Conservation (phyloP, 2,113 vertebrate species). For the Eleginops maclovinus region DNA sequence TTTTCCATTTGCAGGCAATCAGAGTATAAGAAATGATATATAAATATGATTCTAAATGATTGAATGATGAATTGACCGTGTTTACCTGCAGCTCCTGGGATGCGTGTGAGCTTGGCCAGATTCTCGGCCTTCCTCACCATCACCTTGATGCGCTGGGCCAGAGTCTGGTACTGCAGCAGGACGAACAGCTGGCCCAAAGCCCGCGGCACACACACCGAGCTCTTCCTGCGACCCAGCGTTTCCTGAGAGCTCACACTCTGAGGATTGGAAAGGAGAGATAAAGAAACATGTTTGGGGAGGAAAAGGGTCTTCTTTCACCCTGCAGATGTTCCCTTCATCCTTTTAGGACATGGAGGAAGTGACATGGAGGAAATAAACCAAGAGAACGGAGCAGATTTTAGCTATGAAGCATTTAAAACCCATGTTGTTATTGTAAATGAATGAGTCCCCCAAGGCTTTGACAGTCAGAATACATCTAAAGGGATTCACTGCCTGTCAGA, state of each 20-base stretch:
- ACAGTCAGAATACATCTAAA: constrained; percentile 1
- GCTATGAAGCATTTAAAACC: neutral
- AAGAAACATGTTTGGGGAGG: neutral
- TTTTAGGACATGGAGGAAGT: constrained; percentile 11
- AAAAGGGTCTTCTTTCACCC: constrained; percentile 20
- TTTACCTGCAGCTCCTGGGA: constrained; percentile 85
- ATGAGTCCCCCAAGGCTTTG: neutral
- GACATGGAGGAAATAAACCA: neutral
- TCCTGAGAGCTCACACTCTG: constrained; percentile 80
- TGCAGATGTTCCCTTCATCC: constrained; percentile 45
- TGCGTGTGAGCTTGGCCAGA: constrained; percentile 78
- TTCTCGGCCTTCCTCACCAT: constrained; percentile 87
- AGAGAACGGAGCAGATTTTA: constrained; percentile 1
- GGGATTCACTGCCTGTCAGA: constrained; percentile 4
- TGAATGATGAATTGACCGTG: neutral
- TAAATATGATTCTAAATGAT: no score
- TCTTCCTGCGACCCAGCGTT: constrained; percentile 24
- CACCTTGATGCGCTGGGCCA: constrained; percentile 86
- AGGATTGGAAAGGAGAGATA: neutral
- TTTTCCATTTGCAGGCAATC: no score
- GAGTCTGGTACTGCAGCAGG: constrained; percentile 86
- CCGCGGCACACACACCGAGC: constrained; percentile 25
- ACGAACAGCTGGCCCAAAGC: constrained; percentile 84
- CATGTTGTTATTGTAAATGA: neutral
- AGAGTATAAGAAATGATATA: no score